phyloP scores from a whole-genome alignment of 2,797 vertebrate genomes.

The Catostomus latipinnis region DNA sequence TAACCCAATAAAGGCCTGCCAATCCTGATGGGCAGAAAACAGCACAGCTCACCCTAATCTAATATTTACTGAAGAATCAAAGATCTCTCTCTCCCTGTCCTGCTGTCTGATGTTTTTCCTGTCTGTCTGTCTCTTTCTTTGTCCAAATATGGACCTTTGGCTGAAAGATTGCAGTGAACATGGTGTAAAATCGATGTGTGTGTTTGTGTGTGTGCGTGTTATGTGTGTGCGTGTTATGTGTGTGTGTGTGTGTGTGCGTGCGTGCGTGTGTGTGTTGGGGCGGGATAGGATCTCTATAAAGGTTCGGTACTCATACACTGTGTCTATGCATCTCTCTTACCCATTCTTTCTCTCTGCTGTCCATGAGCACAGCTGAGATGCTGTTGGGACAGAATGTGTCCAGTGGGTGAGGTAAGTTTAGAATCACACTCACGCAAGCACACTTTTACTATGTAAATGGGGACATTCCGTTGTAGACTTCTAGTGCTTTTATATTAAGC shows the following conservation, averaged over 20 bases:
- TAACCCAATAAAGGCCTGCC: constrained; percentile 61
- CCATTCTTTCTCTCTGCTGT: constrained; percentile 1
- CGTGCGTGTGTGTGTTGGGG: neutral
- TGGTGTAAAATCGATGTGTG: constrained; percentile 21
- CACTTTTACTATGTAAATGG: neutral
- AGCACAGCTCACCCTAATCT: constrained; percentile 59
- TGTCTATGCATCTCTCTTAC: constrained; percentile 3
- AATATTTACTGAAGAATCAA: constrained; percentile 64
- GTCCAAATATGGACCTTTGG: constrained; percentile 19
- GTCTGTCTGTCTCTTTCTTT: constrained; percentile 42
- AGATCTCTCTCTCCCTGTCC: constrained; percentile 2
- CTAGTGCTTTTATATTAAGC: neutral
- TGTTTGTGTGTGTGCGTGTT: neutral
- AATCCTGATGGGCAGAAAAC: constrained; percentile 50
- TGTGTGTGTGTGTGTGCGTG: no score
- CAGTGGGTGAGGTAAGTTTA: constrained; percentile 34
- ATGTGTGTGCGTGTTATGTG: neutral
- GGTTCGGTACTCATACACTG: constrained; percentile 31
- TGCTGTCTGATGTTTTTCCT: constrained; percentile 6
- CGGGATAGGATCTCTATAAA: neutral
- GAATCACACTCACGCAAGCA: neutral
- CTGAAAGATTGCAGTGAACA: constrained; percentile 17
- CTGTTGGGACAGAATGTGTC: constrained; percentile 26
- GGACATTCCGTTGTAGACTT: neutral
- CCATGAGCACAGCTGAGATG: constrained; percentile 14